phyloP scores from a whole-genome alignment of 2,888 invertebrate species.

The Parnassius mnemosyne region DNA sequence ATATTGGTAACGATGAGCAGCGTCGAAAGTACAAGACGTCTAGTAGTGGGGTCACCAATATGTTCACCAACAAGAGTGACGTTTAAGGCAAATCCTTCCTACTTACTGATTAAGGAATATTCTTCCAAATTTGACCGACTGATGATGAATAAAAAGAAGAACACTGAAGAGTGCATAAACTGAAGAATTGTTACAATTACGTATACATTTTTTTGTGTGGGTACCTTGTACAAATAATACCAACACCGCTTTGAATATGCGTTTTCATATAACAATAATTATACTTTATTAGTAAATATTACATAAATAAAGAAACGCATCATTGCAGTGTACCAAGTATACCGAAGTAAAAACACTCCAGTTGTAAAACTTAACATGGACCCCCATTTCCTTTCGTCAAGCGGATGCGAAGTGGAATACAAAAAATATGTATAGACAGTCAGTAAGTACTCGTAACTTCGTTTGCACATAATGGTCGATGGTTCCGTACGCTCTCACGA shows the following conservation, averaged over 20 bases:
- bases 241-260: neutral
- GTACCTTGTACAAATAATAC: too few species aligned
- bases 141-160: too few species aligned
- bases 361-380: slow-evolving; percentile 53
- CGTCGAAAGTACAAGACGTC: too few species aligned
- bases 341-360: slow-evolving; percentile 13
- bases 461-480: slow-evolving; percentile 40
- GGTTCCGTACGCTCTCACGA: slow-evolving; percentile 27
- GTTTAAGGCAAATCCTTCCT: too few species aligned
- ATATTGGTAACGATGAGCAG: too few species aligned
- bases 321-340: neutral
- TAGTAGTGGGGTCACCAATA: too few species aligned
- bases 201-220: too few species aligned
- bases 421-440: slow-evolving; percentile 39
- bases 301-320: slow-evolving; percentile 15
- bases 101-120: too few species aligned
- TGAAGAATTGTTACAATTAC: too few species aligned
- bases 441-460: slow-evolving; percentile 38
- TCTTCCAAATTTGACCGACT: too few species aligned
- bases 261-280: neutral
- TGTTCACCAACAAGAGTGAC: too few species aligned
- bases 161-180: too few species aligned
- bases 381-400: slow-evolving; percentile 64
- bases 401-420: slow-evolving; percentile 55
- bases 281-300: neutral